Base-by-base conservation (phyloP, 2,888 invertebrate genomes). In the Amphipoea oculea region DNA sequence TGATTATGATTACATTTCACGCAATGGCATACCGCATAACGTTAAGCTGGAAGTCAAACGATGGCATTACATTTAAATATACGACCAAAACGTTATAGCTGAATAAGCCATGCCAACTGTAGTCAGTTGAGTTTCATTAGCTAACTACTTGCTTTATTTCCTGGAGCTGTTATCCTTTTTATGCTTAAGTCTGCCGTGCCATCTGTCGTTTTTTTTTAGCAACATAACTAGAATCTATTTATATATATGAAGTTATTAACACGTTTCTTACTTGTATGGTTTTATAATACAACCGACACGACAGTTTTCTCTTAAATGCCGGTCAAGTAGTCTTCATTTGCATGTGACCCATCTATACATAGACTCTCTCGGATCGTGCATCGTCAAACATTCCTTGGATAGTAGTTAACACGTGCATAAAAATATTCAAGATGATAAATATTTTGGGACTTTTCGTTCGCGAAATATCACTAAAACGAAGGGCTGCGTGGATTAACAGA, bases 1-100 rank as follows among this genome's bases (percentile, higher is more conserved):
- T 91, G 92, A 92, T 93, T 93, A 93, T 92, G 93, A 94, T 95
- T 93, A 91, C 87, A 91, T 92, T 92, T 91, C 88, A 89, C 88
- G 89, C 88, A 90, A 88, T 87, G 83, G 82, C 86, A 90, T 84
- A 89, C 73, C 67, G 75, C 77, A 68, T 77, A 73, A 80, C 75
- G 65, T 78, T 76, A 72, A 67, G 54, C 66, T 76, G 29, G 45
- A 68, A 81, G 67, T 63, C 54, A 57, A 65, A 67, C 62, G 4
- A 17, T 71, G 9, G 11, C 11, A 76, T 79, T 68, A 63, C 70
- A 78, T 77, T 76, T 40, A 60, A 66, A 70, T 60, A 74, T 54
- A 74, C 65, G 36, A 67, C 73, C 72, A 65, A 79, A 82, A 76
- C 67, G 57, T n/a, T 67, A 57, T 67, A 29, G 17, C 65, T 45